Evolutionary conservation across 1,140 invertebrate species (phyloP), one percentile per base, ranked within the genome.

Genomic region (Carposina sasakii): DNA sequence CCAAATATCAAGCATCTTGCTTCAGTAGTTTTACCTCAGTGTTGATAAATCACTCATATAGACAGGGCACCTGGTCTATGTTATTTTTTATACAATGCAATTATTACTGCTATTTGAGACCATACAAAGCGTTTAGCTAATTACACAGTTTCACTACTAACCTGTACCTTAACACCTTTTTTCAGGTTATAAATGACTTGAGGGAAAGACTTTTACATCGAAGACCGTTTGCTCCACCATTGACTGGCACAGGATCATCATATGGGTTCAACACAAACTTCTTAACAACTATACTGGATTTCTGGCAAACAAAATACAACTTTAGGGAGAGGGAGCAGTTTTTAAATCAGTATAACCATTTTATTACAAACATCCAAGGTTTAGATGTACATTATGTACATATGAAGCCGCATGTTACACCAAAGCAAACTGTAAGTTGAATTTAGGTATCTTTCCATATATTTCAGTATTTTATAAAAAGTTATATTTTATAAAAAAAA

Each of bases 261-360:
- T 86, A 86, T 28, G 84, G 84, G 2, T 85, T 86, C 49, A 85
- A 85, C 73, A 71, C 89, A 0, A 81, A 90, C 10, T 88, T 89
- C 57, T 69, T 96, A 6, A 81, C 86, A 9, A 82, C 88, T 55
- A 81, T 96, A 3, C 60, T 93, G 4, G 82, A 91, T 42, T 92
- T 92, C 71, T 93, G 93, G 94, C 71, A 85, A 15, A 90, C 89
- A 19, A 87, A 89, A 21, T 96, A 94, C 71, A 71, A 84, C 36
- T 96, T 94, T 90, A 82, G 72, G 44, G 76, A 90, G 54, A 85
- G 92, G 23, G 91, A 95, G 73, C 65, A 72, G 2, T 88, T 82
- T 43, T 69, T 96, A 4, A 96, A 95, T 63, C 73, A 87, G 50
- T 91, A 90, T 60, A 87, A 90, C 1, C 93, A 95, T 52, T 96